phyloP scores from a whole-genome alignment of 2,797 vertebrate species.

The Todus mexicanus region DNA sequence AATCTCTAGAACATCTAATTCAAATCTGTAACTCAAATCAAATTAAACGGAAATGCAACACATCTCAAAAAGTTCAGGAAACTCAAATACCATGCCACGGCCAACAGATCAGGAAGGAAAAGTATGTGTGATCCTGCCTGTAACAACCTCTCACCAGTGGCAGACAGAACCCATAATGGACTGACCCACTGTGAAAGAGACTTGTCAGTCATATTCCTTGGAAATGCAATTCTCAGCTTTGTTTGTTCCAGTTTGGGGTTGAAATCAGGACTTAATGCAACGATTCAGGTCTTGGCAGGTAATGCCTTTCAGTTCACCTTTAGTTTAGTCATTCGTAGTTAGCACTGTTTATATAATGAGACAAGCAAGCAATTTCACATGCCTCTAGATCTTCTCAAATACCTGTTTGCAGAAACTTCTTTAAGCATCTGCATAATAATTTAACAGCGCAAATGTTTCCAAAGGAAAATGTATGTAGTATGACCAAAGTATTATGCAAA shows the following conservation, averaged over 20 bases:
- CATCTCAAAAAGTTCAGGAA: neutral
- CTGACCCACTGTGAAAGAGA: neutral
- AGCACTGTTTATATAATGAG: neutral
- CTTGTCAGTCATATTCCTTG: neutral
- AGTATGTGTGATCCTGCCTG: neutral
- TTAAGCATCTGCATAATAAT: constrained; percentile 64
- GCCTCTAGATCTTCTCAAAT: neutral
- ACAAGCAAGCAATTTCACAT: neutral
- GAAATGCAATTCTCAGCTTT: neutral
- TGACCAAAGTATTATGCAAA: constrained; percentile 71
- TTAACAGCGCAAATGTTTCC: constrained; percentile 60
- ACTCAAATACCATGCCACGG: neutral
- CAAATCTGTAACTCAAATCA: neutral
- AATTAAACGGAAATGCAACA: neutral
- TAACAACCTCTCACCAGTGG: neutral
- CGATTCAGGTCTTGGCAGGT: neutral
- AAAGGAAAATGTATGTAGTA: constrained; percentile 59
- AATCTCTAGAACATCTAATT: neutral
- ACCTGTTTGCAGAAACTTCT: constrained; percentile 12
- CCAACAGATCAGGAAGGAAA: neutral
- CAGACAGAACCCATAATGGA: neutral
- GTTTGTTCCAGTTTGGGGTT: neutral
- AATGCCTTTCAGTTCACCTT: constrained; percentile 13
- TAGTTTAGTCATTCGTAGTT: neutral
- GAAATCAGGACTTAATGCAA: neutral